Conservation (phyloP, 2,797 vertebrate species). For the Furcifer pardalis region DNA sequence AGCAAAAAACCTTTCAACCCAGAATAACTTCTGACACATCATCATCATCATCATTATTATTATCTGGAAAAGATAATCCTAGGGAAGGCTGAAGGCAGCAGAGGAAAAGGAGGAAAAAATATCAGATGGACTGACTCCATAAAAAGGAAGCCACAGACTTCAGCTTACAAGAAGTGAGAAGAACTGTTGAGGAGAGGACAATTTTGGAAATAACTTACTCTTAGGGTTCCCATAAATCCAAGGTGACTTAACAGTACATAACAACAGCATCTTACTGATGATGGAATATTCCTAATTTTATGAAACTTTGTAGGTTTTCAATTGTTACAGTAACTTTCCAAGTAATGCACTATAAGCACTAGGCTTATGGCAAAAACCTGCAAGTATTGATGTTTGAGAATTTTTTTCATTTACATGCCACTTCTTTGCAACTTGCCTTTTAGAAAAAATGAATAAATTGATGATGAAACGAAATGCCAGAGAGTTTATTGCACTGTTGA, state of each 20-base stretch:
- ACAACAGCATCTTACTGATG: no score
- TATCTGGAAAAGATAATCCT: no score
- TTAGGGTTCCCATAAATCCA: background rate
- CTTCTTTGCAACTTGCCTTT: slow-evolving; percentile 39
- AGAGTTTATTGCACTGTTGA: slow-evolving; percentile 67
- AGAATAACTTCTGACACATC: no score
- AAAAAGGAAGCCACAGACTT: background rate
- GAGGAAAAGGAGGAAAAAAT: background rate
- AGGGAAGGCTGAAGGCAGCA: no score
- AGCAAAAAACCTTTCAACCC: no score
- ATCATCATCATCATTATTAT: no score
- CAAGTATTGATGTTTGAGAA: slow-evolving; percentile 36
- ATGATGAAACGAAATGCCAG: slow-evolving; percentile 66
- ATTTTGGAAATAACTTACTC: background rate
- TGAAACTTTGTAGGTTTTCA: no score
- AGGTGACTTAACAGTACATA: no score
- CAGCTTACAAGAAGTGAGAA: background rate
- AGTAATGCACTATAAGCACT: slow-evolving; percentile 4
- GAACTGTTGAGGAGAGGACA: background rate
- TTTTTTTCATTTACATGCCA: background rate
- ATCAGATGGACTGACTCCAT: background rate
- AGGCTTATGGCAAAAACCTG: background rate
- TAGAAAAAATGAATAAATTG: slow-evolving; percentile 61
- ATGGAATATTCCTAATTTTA: no score
- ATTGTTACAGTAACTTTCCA: background rate